Conservation (phyloP, 2,113 vertebrate genomes). For the Bufo bufo region DNA sequence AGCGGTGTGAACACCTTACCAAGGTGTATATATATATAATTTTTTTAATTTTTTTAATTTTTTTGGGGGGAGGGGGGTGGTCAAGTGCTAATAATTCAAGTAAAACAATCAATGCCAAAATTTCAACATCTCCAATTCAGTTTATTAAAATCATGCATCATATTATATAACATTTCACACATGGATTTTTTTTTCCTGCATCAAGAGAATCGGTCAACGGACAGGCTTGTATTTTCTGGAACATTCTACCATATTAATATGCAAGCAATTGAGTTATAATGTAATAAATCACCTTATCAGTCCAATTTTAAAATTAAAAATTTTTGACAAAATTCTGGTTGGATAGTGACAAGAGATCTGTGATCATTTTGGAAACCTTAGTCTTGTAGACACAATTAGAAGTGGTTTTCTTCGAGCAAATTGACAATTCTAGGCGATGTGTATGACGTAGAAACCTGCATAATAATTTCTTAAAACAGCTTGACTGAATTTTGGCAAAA, state of each 20-base stretch:
- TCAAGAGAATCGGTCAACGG: no score
- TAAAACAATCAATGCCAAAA: background rate
- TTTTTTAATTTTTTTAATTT: background rate
- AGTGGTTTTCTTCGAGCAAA: no score
- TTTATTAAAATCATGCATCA: slow-evolving; percentile 11
- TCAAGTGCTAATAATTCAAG: background rate
- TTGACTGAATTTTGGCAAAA: background rate
- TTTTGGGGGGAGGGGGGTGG: no score
- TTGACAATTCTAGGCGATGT: no score
- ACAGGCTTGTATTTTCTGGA: background rate
- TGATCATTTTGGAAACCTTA: background rate
- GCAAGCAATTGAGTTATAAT: no score
- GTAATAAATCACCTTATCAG: background rate
- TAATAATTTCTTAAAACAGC: background rate
- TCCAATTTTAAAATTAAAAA: background rate
- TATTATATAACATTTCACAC: background rate
- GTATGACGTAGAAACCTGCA: no score
- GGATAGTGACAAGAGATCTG: background rate
- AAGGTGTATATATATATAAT: no score
- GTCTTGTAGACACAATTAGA: no score
- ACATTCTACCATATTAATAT: background rate
- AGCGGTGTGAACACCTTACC: no score
- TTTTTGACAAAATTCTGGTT: background rate
- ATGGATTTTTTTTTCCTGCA: background rate
- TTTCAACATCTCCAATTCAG: no score